Base-by-base conservation (phyloP, 2,888 invertebrate species). In the Lumbricus terrestris region DNA sequence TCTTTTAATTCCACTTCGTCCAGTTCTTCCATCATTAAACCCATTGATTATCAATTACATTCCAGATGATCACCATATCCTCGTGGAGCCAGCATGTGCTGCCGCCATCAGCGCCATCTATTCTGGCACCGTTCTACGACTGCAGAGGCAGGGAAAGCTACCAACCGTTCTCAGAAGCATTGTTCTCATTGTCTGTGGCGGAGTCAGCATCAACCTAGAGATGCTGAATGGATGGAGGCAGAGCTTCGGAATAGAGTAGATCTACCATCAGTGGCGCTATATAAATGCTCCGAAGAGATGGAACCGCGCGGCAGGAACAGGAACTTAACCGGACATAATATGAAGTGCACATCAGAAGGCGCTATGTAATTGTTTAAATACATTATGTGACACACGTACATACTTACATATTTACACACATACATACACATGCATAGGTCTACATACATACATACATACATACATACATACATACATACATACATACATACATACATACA, bases 141-240 rank as follows among this genome's bases (percentile, higher is more conserved):
- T 95, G 33, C 93, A 94, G 89, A 92, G 93, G 85, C 93, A 93
- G 37, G 92, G 94, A 69, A 93, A 93, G 91, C 92, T 94, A 34
- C 92, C 92, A 23, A 83, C 54, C 88, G n/a, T 82, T 15, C 91
- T 93, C 92, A 94, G 92, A 33, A 94, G 95, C 23, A 94, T 94
- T 6, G 94, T 95, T 35, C 93, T 95, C 23, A 93, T 96, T 15
- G 95, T 95, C 0, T 96, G 96, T 95, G 94, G 96, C 95, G 93
- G 97, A 94, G 93, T 96, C 95, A 92, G 95, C 94, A 95, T 96
- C 95, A 95, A 96, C 95, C n/a, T 96, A 95, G 83, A 96, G 93
- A 29, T 96, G 94, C 0, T 96, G 92, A 90, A 96, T 91, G 89
- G 96, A 93, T 89, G 96, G 96, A 94, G 33, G 95, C 93, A 90